Conservation (phyloP, 2,113 vertebrate species). For the Oncorhynchus tshawytscha region DNA sequence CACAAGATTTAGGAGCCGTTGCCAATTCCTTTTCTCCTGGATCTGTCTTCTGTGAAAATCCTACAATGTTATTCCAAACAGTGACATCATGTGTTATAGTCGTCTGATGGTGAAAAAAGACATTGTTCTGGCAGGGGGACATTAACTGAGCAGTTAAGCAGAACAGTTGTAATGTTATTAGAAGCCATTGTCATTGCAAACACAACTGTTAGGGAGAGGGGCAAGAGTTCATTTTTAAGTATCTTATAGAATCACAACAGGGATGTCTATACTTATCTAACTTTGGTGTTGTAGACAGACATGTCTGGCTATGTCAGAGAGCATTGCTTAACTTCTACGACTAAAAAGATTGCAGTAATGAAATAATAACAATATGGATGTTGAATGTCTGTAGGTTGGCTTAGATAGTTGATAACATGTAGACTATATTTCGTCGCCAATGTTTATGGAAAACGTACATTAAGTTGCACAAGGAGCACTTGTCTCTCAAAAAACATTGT, state of each 20-base stretch:
- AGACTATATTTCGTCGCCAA: no score
- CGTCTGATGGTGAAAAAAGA: neutral
- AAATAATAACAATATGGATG: neutral
- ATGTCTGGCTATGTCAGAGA: neutral
- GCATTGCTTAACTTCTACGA: neutral
- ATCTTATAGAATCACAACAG: neutral
- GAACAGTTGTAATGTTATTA: neutral
- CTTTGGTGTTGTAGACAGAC: neutral
- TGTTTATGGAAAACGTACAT: no score
- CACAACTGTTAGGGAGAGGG: neutral
- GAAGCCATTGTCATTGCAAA: neutral
- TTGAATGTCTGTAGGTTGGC: neutral
- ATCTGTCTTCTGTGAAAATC: neutral
- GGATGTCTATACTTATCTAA: neutral
- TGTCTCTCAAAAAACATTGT: no score
- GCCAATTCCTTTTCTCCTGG: neutral
- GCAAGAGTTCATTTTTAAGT: neutral
- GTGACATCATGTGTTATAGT: neutral
- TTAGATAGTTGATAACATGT: neutral
- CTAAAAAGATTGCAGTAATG: no score
- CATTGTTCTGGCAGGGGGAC: neutral
- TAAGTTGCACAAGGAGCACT: no score
- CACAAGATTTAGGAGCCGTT: neutral
- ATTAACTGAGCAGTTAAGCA: neutral
- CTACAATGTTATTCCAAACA: constrained; percentile 5